Evolutionary conservation across 2,888 invertebrate genomes (phyloP).

Genomic region (Caenorhabditis sulstoni): DNA sequence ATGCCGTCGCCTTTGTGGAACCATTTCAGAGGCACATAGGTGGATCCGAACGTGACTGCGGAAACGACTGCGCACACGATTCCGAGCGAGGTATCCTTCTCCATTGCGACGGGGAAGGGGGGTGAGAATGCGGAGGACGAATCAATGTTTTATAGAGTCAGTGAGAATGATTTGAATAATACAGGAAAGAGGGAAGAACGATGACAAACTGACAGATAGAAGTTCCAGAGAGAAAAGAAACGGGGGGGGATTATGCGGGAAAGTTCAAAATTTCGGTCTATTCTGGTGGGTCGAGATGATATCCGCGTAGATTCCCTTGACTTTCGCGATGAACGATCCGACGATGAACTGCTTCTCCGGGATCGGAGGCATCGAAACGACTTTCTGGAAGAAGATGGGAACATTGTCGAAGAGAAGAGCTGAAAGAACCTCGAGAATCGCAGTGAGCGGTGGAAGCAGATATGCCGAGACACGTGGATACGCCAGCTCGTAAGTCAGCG

Average conservation of each 20-base stretch:
- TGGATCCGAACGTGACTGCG: slow-evolving; percentile 65
- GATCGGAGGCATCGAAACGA: slow-evolving; percentile 24
- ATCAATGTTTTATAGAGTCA: slow-evolving; percentile 19
- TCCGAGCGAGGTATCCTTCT: slow-evolving; percentile 61
- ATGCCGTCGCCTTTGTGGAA: slow-evolving; percentile 69
- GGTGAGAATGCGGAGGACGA: background rate
- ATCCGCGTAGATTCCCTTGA: slow-evolving; percentile 50
- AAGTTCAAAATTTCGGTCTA: slow-evolving; percentile 27
- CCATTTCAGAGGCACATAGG: slow-evolving; percentile 68
- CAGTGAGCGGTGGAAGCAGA: slow-evolving; percentile 49
- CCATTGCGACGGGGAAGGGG: slow-evolving; percentile 22
- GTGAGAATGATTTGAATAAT: slow-evolving; percentile 12
- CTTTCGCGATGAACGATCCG: slow-evolving; percentile 21
- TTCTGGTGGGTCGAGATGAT: slow-evolving; percentile 32
- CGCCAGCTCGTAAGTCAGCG: slow-evolving; percentile 29
- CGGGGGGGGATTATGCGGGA: background rate
- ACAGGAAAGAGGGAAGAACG: slow-evolving; percentile 1
- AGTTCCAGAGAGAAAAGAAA: background rate
- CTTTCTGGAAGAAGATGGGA: slow-evolving; percentile 37
- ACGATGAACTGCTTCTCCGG: slow-evolving; percentile 26
- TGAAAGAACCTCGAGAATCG: slow-evolving; percentile 34
- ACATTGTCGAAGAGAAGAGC: background rate
- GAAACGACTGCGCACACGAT: slow-evolving; percentile 59
- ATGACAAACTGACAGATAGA: slow-evolving; percentile 16
- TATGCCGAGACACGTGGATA: slow-evolving; percentile 57